Percentiles rank a stretch among this genome's conserved stretches.
Evolutionary conservation across 2,888 invertebrate genomes (phyloP).

Genomic region (Drosophila monieri): DNA sequence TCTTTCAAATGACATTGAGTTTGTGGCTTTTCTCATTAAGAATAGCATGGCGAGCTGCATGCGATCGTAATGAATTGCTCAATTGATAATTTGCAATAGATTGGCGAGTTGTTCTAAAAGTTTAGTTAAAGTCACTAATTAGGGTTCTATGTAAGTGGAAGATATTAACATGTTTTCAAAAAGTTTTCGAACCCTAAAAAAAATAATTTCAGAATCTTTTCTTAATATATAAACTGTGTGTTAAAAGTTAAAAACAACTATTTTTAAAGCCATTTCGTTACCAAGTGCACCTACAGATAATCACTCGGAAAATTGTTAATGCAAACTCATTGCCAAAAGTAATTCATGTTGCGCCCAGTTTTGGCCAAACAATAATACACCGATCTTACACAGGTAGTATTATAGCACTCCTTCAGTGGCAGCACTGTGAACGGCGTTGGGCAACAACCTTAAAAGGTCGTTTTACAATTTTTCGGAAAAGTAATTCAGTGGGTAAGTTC

Average conservation of each 20-base stretch:
- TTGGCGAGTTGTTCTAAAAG: constrained; percentile 9
- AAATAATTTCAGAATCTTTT: too few species aligned
- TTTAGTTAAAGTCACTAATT: background rate
- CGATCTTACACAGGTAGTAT: background rate
- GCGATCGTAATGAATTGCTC: constrained; percentile 55
- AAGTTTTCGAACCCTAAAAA: too few species aligned
- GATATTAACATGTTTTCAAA: too few species aligned
- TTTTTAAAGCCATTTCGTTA: background rate
- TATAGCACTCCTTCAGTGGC: constrained; percentile 18
- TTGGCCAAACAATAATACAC: constrained; percentile 14
- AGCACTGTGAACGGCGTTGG: constrained; percentile 41
- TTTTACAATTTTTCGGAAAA: constrained; percentile 39
- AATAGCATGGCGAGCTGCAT: constrained; percentile 31
- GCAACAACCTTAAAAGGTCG: constrained; percentile 78
- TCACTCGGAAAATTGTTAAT: constrained; percentile 38
- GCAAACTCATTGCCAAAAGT: constrained; percentile 44
- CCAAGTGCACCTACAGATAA: constrained; percentile 15
- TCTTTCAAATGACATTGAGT: constrained; percentile 62
- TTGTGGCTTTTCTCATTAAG: constrained; percentile 36
- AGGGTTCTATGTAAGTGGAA: background rate
- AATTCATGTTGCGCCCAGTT: constrained; percentile 32
- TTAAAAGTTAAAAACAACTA: background rate
- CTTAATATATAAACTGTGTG: too few species aligned
- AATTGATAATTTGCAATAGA: constrained; percentile 48
- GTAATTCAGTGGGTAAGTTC: constrained; percentile 34